Base-by-base conservation (phyloP, 2,797 vertebrate genomes). In the Spinus olivaceus region DNA sequence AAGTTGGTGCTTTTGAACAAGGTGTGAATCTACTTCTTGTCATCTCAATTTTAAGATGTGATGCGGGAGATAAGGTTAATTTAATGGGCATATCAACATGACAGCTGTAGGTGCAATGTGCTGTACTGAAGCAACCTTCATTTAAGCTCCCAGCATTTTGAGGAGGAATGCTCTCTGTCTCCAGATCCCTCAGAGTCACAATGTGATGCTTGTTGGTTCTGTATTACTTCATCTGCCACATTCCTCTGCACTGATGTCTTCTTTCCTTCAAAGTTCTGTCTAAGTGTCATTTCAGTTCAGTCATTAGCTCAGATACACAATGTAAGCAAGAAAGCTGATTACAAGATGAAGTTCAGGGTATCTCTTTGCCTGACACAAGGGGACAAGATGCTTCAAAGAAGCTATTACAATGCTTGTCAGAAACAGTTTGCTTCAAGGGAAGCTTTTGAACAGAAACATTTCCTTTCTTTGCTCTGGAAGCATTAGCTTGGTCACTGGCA, bases 381-480 rank as follows among this genome's bases (percentile, higher is more conserved):
- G 85, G 49, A 88, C 77, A 86, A 39, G 87, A 81, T 81, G 59
- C 86, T 95, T 96, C 89, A 73, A 84, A 94, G 87, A 73, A 86
- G 70, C 77, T 86, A 60, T 84, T 94, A 80, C 73, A 73, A 90
- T 5, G 25, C 87, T 91, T 91, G 82, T 95, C 92, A 92, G 82
- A 91, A 92, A 54, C 73, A 79, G 65, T 91, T 92, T 93, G 54
- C 67, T 94, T 96, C 79, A 92, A 90, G 76, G 65, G 69, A 91
- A 86, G 88, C 77, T 92, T 93, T 82, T 90, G 78, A 95, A 90
- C 59, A 76, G 86, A 90, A 92, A 60, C 64, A 41, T 88, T 92
- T 94, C 82, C n/a, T 83, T 91, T 82, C 77, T 88, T 49, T 88
- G 77, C 61, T 94, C 54, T 79, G 53, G 35, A 56, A 79, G 51